Base-by-base conservation (phyloP, 2,888 invertebrate genomes). In the Melinaea menophilus region DNA sequence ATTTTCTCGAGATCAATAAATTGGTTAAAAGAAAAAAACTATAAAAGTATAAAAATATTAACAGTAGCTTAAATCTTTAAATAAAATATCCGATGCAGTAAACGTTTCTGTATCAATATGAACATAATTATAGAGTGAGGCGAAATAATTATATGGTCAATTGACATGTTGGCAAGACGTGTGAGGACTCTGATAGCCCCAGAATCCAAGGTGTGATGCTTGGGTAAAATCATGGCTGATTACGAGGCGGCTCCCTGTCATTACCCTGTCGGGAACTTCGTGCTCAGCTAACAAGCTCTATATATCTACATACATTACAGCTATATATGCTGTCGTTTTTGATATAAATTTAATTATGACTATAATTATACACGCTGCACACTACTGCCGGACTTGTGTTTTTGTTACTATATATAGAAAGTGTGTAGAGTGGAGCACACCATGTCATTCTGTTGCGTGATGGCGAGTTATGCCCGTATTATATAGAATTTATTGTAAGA, bases 91-190 rank as follows among this genome's bases (percentile, higher is more conserved):
- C 48, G 61, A 61, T 51, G 58, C 63, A 55, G 48, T 59, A 68
- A 63, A 59, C 61, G 57, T 63, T 63, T 55, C 48, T 55, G 51
- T 75, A 51, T 79, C 78, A 78, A 70, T 75, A 71, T 72, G 75
- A 73, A 76, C 74, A 70, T 88, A 89, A 89, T 88, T 86, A 83
- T 68, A 76, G 80, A 74, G 76, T 82, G 79, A 75, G 75, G 72
- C 66, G 73, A 72, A 71, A 77, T 87, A 87, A 88, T 88, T 81
- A 88, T 83, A 88, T 77, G 83, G 81, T 84, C 82, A 86, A 83
- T 79, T 72, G 73, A 69, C 75, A 73, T 73, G 69, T 73, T 70
- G 69, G 76, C 73, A 78, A 79, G 78, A 82, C 81, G 80, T 78
- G 80, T 78, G 77, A 79, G 76, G 78, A 81, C 75, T 84, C 83